These are phyloP conservation scores for Platyscapa corneri DNA, from an alignment of 1,140 invertebrate species.

Conservation along the genomic window DNA sequence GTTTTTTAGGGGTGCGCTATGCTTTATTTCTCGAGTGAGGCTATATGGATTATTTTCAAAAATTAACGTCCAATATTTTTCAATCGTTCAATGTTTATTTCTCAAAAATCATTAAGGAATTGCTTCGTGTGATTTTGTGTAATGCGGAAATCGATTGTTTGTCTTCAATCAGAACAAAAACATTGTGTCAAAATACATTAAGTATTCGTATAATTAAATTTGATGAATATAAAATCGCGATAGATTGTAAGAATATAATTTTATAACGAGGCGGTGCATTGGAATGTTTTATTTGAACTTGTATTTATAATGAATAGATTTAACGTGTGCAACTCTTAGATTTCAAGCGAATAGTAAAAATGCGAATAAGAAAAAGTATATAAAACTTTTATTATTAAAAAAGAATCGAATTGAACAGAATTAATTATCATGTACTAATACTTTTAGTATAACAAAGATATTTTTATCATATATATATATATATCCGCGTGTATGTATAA, in stretches of 20 bases:
- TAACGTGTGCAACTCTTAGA: neutral
- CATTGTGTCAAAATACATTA: no score
- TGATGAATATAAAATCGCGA: no score
- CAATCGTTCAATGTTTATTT: neutral
- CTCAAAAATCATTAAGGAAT: no score
- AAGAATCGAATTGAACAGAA: neutral
- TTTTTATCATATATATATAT: no score
- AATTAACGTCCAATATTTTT: neutral
- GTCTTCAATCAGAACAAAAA: no score
- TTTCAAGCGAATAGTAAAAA: neutral
- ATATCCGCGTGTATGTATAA: no score
- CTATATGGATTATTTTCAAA: neutral
- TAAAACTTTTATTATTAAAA: neutral
- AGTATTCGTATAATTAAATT: no score
- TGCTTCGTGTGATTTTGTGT: no score
- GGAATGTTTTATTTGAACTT: neutral
- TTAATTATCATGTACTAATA: neutral
- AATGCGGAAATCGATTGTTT: no score
- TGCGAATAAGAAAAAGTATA: neutral
- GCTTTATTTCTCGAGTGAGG: neutral
- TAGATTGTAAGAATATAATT: no score
- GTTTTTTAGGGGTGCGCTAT: neutral
- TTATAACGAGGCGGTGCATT: no score
- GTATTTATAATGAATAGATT: neutral
- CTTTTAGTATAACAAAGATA: neutral